Evolutionary conservation across 1,140 invertebrate species (phyloP).

Genomic region (Venustaconcha ellipsiformis): DNA sequence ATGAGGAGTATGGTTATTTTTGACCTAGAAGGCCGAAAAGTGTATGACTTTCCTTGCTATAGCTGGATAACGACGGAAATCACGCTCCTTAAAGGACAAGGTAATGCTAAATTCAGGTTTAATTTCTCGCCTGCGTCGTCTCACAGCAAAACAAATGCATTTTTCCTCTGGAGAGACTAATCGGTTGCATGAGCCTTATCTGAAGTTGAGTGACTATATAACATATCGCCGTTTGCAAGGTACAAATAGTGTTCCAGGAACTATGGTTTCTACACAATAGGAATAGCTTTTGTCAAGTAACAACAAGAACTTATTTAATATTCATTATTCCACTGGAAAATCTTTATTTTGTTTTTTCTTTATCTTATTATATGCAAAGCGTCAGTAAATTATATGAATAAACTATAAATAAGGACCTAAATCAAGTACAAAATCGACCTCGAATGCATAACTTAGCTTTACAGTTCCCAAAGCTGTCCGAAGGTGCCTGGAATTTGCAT

Average conservation of each 20-base stretch:
- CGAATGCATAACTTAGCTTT: no score
- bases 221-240: background rate
- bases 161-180: background rate
- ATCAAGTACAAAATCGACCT: no score
- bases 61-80: conserved; percentile 21
- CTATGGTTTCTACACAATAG: background rate
- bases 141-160: background rate
- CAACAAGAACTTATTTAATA: no score
- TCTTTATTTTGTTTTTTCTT: no score
- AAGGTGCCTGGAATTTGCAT: no score
- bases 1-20: conserved; percentile 23
- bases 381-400: no score
- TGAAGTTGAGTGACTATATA: background rate
- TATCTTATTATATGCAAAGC: no score
- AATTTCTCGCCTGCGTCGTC: background rate
- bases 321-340: no score
- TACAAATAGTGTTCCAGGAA: background rate
- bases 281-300: background rate
- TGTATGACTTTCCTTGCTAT: conserved; percentile 23
- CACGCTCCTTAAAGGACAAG: conserved; percentile 19
- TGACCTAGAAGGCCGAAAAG: conserved; percentile 16
- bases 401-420: no score
- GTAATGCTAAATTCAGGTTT: conserved; percentile 1
- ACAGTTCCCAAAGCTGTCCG: no score
- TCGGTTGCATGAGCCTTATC: background rate